Base-by-base conservation (phyloP, 2,888 invertebrate genomes). In the Protophormia terraenovae region DNA sequence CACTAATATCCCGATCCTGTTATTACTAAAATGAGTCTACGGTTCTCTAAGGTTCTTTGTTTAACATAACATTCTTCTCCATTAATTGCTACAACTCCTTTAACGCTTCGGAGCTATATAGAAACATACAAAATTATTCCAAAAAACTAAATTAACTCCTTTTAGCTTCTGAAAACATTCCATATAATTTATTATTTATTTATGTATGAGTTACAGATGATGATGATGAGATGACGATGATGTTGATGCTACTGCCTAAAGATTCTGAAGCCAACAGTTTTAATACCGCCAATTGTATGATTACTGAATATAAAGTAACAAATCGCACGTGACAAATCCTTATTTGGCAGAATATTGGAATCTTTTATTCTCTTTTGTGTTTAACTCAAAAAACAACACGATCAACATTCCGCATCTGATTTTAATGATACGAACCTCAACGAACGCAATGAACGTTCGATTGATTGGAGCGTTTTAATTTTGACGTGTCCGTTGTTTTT, bases 291-390 rank as follows among this genome's bases (percentile, higher is more conserved):
- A 90, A 90, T 91, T 90, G 90, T 88, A 91, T 92, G 91, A 92
- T 92, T 91, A 90, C 90, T 91, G 92, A 90, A 91, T 92, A 91
- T 90, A 89, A 89, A 92, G 90, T 90, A 91, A 91, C 92, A 92
- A 91, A 91, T 92, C 91, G 91, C 91, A 92, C 91, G 91, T 92
- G 91, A 92, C 91, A 92, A 92, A 92, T 89, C 91, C 92, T 90
- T 92, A 90, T 91, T 91, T 89, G 92, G 91, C 87, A 89, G 16
- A 16, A 29, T 14, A 47, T 69, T 73, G 78, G 47, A 62, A 71
- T 78, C 22, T 72, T 66, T 67, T 66, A 53, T 69, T 77, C 19
- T 47, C 32, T 76, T 69, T 72, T 50, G 27, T 58, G 41, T 71
- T 76, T 24, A 62, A 75, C 24, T 45, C 35, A 50, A 60, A 55